These are phyloP conservation scores for Taurulus bubalis DNA, from an alignment of 2,113 vertebrate genomes.

Conservation along the genomic window DNA sequence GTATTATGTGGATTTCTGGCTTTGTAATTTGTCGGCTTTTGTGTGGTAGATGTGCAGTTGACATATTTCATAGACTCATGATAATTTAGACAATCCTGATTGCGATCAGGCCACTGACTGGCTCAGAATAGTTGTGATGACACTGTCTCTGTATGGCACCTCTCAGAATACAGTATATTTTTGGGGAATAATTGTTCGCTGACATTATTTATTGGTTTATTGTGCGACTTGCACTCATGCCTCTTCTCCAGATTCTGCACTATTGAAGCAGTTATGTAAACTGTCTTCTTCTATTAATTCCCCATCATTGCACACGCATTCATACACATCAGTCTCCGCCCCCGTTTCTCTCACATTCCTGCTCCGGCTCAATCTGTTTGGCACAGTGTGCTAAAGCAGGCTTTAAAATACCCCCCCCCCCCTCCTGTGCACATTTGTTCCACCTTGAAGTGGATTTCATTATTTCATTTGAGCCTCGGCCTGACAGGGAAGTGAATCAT, in stretches of 20 bases:
- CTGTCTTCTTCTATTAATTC: conserved; percentile 69
- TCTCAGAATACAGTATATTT: neutral
- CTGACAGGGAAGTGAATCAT: conserved; percentile 87
- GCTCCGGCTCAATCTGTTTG: conserved; percentile 75
- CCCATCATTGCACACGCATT: conserved; percentile 66
- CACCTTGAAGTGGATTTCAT: conserved; percentile 87
- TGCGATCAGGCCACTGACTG: neutral
- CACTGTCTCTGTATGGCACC: neutral
- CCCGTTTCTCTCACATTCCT: conserved; percentile 57
- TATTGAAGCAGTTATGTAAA: conserved; percentile 62
- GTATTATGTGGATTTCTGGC: neutral
- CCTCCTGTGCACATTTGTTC: conserved; percentile 84
- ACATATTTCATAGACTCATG: neutral
- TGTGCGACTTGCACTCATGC: conserved; percentile 16
- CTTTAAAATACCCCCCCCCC: conserved; percentile 82
- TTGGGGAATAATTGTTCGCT: conserved; percentile 27
- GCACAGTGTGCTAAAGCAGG: conserved; percentile 74
- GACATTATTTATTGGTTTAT: conserved; percentile 43
- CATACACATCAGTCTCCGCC: conserved; percentile 61
- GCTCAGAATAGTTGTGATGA: conserved; percentile 2
- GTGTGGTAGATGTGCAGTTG: neutral
- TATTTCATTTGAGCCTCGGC: conserved; percentile 82
- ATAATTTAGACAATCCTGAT: neutral
- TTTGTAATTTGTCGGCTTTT: neutral
- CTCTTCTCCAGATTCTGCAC: conserved; percentile 43